Percentiles rank a stretch among this genome's conserved stretches.
Conservation (phyloP, 2,888 invertebrate species). For the Plagiodera versicolora region DNA sequence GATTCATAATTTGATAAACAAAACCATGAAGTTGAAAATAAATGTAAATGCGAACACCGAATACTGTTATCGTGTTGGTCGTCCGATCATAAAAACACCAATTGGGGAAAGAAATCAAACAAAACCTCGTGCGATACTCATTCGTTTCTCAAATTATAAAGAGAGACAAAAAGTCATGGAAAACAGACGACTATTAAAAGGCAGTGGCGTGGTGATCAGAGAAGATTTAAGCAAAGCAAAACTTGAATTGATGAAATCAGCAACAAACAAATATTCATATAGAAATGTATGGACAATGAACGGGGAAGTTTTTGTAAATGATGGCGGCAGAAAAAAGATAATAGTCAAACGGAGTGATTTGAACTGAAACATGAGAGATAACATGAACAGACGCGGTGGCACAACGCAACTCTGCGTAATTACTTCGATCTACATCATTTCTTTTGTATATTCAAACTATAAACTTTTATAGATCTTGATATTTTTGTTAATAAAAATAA, state of each 20-base stretch:
- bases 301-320: too few species aligned
- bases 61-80: not conserved
- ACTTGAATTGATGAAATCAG: too few species aligned
- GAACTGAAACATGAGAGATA: too few species aligned
- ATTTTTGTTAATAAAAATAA: not conserved
- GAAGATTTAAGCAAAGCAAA: too few species aligned
- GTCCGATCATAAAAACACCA: not conserved
- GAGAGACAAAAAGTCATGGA: constrained; percentile 1
- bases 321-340: too few species aligned
- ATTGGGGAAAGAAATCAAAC: not conserved
- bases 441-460: not conserved
- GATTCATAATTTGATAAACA: not conserved
- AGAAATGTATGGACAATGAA: too few species aligned
- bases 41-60: not conserved
- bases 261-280: too few species aligned
- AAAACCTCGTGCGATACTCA: not conserved
- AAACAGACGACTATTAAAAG: not conserved
- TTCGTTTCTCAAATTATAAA: constrained; percentile 1
- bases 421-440: not conserved
- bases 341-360: too few species aligned
- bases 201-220: not conserved
- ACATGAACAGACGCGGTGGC: constrained; percentile 2
- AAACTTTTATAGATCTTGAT: not conserved
- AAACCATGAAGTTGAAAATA: not conserved
- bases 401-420: constrained; percentile 1